Base-by-base conservation (phyloP, 2,113 vertebrate genomes). In the Microcebus tavaratra region DNA sequence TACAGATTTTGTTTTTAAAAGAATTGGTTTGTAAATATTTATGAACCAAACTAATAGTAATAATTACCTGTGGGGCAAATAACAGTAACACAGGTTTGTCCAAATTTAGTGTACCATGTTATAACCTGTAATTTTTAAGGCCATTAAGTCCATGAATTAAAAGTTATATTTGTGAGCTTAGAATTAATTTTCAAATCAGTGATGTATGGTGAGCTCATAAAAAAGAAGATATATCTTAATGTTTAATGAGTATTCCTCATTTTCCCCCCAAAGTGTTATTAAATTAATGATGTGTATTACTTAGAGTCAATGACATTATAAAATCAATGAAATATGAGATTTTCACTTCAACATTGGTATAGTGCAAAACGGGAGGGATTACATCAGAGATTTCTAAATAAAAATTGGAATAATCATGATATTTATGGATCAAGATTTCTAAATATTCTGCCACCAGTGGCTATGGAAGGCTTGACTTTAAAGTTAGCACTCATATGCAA, bases 211-310 rank as follows among this genome's bases (percentile, higher is more conserved):
- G 21, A 14, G 29, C 70, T 90, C 81, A 84, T 88, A 80, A 89
- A 79, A 88, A 73, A 63, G 20, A 14, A 72, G 4, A 13, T 55
- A 70, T 59, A 57, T 55, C 36, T 93, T 87, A 78, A 78, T 63
- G 11, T 82, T 82, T 87, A 90, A 97, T 82, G 50, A 39, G 2
- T 50, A 29, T 68, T 81, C 31, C 14, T 78, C 42, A 63, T 48
- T 65, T 36, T 9, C n/a, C 45, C 13, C 55, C 68, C 31, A 42
- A 75, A 73, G 39, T 78, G 4, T 82, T 82, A 48, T 93, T 93
- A 90, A 93, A 72, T 93, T 86, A 78, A 95, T 83, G 59, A 73
- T 87, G 25, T 61, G 7, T 14, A 81, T 86, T 90, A 90, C 85
- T 18, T 76, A 67, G 11, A 80, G 45, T 67, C 9, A 1, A 95